Evolutionary conservation across 1,140 invertebrate species (phyloP), one percentile per base, ranked within the genome.

Genomic region (Drosophila subpulchrella): DNA sequence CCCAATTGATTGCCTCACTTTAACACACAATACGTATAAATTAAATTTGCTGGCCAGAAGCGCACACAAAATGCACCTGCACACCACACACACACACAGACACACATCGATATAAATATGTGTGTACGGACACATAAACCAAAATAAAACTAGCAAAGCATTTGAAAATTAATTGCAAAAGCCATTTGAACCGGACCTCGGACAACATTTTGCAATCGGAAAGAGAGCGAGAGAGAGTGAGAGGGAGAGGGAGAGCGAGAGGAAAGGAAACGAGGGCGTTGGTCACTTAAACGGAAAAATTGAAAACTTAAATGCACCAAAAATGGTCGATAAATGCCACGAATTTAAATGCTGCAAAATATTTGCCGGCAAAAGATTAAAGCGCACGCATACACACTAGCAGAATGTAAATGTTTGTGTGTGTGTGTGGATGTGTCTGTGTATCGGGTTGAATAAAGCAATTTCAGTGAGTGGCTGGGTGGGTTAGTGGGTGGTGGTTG

Each of bases 281-380:
- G 68, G 68, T 79, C 65, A 56, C 56, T 81, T 81, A 74, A 81
- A 78, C 61, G 34, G 17, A 38, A 44, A 74, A 66, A 48, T 75
- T 46, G 42, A 79, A 82, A 86, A 62, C 59, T 86, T 82, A 79
- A 86, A 88, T 79, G 71, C 70, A 76, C 54, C 55, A 66, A 63
- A 76, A 82, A 58, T 58, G 41, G 58, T 55, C 63, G 46, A 61
- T 68, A 68, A 55, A 56, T 41, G 36, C 27, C 15, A 17, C 39
- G 17, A 66, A 79, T 79, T 86, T 79, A 86, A 86, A 83, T 86
- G 75, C 59, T 82, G 51, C 61, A 81, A 85, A 85, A 78, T 86
- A 67, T 86, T 85, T 60, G 57, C 73, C 51, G 68, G 82, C 66
- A 74, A 75, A 75, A 86, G 82, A 86, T 86, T 86, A 86, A 86